Conservation (phyloP, 2,113 vertebrate genomes). For the Salminus brasiliensis region DNA sequence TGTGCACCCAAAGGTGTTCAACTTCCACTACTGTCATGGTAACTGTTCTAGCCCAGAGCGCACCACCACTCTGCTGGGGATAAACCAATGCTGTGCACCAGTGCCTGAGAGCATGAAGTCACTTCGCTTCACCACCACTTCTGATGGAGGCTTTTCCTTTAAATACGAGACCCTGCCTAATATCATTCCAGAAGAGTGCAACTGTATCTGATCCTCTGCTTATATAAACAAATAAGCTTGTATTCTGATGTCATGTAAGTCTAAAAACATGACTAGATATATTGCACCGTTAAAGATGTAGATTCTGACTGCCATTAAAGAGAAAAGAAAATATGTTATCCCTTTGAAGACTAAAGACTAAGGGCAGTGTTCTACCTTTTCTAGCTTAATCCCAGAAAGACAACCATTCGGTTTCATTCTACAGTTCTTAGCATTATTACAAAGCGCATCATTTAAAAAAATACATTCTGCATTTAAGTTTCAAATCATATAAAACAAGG, state of each 20-base stretch:
- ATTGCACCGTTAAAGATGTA: background rate
- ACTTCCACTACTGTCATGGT: constrained; percentile 90
- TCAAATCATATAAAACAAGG: too few species aligned
- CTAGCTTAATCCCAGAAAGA: too few species aligned
- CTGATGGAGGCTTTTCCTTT: constrained; percentile 89
- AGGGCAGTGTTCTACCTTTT: background rate
- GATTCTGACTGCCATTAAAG: background rate
- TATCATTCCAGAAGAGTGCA: constrained; percentile 88
- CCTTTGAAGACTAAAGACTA: background rate
- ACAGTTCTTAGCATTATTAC: too few species aligned
- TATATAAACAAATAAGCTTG: background rate
- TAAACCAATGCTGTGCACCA: constrained; percentile 86
- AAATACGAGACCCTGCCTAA: constrained; percentile 90
- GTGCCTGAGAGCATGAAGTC: constrained; percentile 86
- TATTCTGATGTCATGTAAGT: background rate
- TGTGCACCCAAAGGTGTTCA: constrained; percentile 83
- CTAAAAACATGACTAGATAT: too few species aligned
- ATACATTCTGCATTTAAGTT: too few species aligned
- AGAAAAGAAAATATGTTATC: background rate
- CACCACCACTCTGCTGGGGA: constrained; percentile 72
- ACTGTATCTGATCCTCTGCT: constrained; percentile 79
- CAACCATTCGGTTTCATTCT: too few species aligned
- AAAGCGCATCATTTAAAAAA: too few species aligned
- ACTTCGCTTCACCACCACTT: constrained; percentile 86
- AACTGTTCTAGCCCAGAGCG: constrained; percentile 76